Evolutionary conservation across 2,113 vertebrate species (phyloP), one percentile per base, ranked within the genome.

Genomic region (Melanerpes formicivorus): DNA sequence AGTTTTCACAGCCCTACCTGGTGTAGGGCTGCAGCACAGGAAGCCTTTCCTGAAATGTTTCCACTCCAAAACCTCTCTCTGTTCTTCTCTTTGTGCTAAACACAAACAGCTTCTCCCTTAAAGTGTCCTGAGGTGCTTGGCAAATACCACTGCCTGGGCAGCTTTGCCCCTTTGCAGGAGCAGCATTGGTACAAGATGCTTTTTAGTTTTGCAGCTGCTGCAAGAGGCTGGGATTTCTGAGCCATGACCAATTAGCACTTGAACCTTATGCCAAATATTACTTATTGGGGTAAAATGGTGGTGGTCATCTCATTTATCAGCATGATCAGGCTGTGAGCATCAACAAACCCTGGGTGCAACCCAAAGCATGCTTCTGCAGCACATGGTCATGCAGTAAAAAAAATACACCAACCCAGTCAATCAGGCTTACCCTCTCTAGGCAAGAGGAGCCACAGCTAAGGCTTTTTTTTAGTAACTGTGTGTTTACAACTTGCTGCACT

Each of bases 151-250:
- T 0, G 2, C 55, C 80, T 16, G 22, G 6, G 18, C 3, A 34
- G n/a, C 15, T 18, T 11, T 23, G 54, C 7, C 50, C 11, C 40
- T 37, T 29, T 9, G 37, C 46, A 11, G 70, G 54, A 59, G n/a
- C 27, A 29, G n/a, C 0, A 0, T 0, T 8, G 71, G 55, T 18
- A 30, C 29, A 30, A 13, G 25, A 11, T 1, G 0, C 29, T 22
- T 69, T 50, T 30, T 4, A 55, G 12, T 37, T 56, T 14, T 10
- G 46, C 60, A 54, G 54, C 25, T 25, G 18, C 19, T 2, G 0
- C 1, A 4, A 22, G 18, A 21, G 63, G 29, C 14, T 32, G 8
- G 60, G 32, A 17, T 86, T 78, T 58, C 44, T 46, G 44, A 44
- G 62, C 54, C 74, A 54, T 22, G 69, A 71, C 37, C 1, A 0